Evolutionary conservation across 2,888 invertebrate species (phyloP), one percentile per base, ranked within the genome.

Genomic region (Drosophila eohydei): DNA sequence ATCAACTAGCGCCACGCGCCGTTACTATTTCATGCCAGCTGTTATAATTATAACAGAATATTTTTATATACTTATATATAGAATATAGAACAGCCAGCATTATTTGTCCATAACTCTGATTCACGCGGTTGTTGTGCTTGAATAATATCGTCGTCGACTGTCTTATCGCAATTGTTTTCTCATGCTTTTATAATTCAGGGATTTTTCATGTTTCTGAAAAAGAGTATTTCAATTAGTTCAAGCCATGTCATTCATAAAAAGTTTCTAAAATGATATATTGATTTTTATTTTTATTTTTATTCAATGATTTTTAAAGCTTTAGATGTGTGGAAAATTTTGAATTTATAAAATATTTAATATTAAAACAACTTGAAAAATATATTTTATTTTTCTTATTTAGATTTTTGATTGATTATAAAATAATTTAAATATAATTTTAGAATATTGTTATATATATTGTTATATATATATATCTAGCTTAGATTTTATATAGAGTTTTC

Each of bases 131-230:
- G 9, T 48, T 36, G 26, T 30, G 11, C n/a, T 28, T 50, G n/a
- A 12, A 12, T 11, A n/a, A 36, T n/a, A 26, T 28, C 14, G 14
- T 21, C 11, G 54, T 4, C n/a, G 16, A 40, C 50, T 5, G 14
- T 5, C 40, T 66, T 66, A 66, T 65, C 66, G 34, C 34, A 28
- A 11, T 40, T 46, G 56, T 54, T 12, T n/a, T 43, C 34, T 16
- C 43, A 36, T 38, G 36, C 8, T 5, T 14, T 12, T n/a, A 30
- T n/a, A 26, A 38, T 54, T 38, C 54, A 34, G 38, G 21, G 54
- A 9, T 5, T 38, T 54, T 54, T 54, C 34, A 51, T 51, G 8
- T 12, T 34, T 48, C n/a, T 14, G 30, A 9, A 48, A 52, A 46
- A 36, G 16, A 21, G 50, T 32, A 32, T 30, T 11, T 30, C 11